These are phyloP conservation scores for Diadophis punctatus DNA, from an alignment of 2,113 vertebrate genomes.

Conservation along the genomic window DNA sequence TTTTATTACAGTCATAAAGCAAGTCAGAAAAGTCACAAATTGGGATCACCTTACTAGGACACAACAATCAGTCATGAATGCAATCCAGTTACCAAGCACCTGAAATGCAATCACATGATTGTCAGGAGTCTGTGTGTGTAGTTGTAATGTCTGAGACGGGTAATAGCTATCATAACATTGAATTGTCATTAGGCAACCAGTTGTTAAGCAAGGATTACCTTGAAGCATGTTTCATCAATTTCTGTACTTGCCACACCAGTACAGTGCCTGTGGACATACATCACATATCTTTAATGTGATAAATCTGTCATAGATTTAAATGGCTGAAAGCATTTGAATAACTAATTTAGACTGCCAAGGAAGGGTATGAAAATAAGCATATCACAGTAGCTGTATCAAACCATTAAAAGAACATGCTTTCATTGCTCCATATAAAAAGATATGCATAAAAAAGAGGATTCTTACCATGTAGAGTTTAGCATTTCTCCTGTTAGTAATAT, in stretches of 20 bases:
- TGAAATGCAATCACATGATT: too few relatives aligned
- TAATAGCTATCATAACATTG: too few relatives aligned
- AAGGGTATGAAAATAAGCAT: neutral
- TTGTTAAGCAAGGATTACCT: too few relatives aligned
- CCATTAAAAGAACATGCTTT: neutral
- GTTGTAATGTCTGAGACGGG: too few relatives aligned
- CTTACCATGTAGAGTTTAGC: slow-evolving; percentile 88
- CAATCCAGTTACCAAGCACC: too few relatives aligned
- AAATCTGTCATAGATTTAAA: neutral
- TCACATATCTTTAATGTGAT: neutral
- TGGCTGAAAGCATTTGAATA: neutral
- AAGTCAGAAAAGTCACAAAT: too few relatives aligned
- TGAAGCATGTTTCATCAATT: neutral
- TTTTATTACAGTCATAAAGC: too few relatives aligned
- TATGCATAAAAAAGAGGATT: neutral
- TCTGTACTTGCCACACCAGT: neutral
- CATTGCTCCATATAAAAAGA: neutral
- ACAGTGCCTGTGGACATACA: neutral
- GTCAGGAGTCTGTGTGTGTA: too few relatives aligned
- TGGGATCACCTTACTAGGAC: too few relatives aligned
- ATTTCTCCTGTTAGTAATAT: slow-evolving; percentile 83
- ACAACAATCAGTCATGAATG: too few relatives aligned
- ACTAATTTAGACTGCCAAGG: neutral
- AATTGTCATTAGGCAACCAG: too few relatives aligned
- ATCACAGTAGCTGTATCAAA: neutral